These are phyloP conservation scores for Cricetomys ansorgei DNA, from an alignment of 2,113 vertebrate genomes.

Conservation along the genomic window DNA sequence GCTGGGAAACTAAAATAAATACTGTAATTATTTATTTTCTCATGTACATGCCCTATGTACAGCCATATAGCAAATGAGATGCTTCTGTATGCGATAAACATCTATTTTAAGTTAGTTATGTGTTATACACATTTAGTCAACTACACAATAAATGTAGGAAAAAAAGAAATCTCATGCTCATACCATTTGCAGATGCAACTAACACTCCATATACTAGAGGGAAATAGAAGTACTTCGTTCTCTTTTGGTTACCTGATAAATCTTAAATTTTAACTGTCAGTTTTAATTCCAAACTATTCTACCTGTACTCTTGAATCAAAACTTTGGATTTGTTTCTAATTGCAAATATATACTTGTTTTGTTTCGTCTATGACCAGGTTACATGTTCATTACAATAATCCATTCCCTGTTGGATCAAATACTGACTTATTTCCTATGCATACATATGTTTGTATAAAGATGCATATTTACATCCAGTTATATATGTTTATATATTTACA, in stretches of 20 bases:
- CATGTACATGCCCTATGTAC: rapidly evolving
- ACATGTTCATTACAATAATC: too few species aligned
- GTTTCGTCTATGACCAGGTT: background rate
- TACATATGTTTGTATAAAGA: background rate
- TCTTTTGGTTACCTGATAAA: background rate
- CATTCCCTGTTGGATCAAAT: background rate
- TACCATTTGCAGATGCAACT: background rate
- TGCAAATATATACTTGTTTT: background rate
- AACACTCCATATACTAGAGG: background rate
- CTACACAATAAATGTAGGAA: background rate
- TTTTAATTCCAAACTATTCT: background rate
- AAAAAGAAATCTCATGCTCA: background rate
- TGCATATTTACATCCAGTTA: background rate
- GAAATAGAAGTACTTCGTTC: background rate
- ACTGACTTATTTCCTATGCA: background rate
- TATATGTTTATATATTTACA: background rate
- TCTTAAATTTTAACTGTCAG: background rate
- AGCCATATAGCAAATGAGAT: background rate
- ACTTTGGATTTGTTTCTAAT: background rate
- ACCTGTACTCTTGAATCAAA: rapidly evolving
- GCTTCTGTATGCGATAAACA: background rate
- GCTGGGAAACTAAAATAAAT: background rate
- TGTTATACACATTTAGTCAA: background rate
- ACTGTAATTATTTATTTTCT: background rate
- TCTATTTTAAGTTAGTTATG: background rate